A percentile compares a stretch with the other conserved stretches of the same genome.
phyloP scores from a whole-genome alignment of 1,140 invertebrate genomes.

The Drosophila eugracilis region DNA sequence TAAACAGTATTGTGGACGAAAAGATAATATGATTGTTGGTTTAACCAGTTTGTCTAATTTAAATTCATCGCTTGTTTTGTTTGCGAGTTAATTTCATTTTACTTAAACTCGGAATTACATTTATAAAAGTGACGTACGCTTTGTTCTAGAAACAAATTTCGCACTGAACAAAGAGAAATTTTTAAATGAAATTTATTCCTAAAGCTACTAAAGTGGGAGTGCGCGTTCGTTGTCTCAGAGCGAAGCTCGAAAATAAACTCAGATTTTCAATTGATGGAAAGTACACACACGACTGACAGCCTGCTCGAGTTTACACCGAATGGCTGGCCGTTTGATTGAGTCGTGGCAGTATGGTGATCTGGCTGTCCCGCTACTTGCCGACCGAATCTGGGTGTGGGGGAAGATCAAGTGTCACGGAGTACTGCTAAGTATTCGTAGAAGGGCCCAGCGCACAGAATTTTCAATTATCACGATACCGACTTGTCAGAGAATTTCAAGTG shows the following conservation, averaged over 20 bases:
- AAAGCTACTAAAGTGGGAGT: neutral
- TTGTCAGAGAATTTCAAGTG: slow-evolving; percentile 5
- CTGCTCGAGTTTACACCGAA: slow-evolving; percentile 26
- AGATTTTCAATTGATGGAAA: slow-evolving; percentile 59
- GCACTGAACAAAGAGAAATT: slow-evolving; percentile 47
- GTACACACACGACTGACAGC: slow-evolving; percentile 20
- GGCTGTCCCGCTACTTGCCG: slow-evolving; percentile 18
- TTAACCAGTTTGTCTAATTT: slow-evolving; percentile 42
- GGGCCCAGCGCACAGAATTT: neutral
- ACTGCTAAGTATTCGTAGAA: slow-evolving; percentile 33
- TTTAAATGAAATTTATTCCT: slow-evolving; percentile 25
- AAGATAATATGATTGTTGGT: slow-evolving; percentile 1
- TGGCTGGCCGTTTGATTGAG: slow-evolving; percentile 27
- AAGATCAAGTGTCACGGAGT: slow-evolving; percentile 12
- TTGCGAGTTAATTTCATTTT: slow-evolving; percentile 4
- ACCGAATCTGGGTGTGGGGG: slow-evolving; percentile 3
- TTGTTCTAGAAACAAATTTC: slow-evolving; percentile 37
- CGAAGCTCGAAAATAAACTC: slow-evolving; percentile 36
- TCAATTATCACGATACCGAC: slow-evolving; percentile 38
- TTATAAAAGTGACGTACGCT: slow-evolving; percentile 29
- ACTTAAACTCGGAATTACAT: slow-evolving; percentile 20
- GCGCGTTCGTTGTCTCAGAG: slow-evolving; percentile 6
- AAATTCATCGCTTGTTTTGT: neutral
- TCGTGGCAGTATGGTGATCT: slow-evolving; percentile 6
- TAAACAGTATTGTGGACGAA: slow-evolving; percentile 3